Conservation (phyloP, 2,797 vertebrate species). For the Danio aesculapii region DNA sequence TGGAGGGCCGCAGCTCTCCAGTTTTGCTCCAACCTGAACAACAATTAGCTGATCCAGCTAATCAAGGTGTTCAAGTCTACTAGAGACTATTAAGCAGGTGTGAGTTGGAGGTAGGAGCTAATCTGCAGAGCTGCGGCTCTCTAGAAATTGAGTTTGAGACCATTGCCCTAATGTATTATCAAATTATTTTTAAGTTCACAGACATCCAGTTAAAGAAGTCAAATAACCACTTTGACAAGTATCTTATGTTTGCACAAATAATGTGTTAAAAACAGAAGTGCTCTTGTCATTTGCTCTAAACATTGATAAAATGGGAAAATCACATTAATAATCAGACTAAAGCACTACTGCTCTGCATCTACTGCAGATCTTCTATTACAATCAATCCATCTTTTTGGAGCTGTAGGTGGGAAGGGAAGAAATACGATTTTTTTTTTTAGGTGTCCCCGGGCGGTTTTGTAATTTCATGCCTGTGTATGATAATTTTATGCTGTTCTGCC, state of each 20-base stretch:
- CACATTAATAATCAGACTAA: neutral
- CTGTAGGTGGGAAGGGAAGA: slow-evolving; percentile 53
- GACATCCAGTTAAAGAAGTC: neutral
- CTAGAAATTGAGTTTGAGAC: too few relatives aligned
- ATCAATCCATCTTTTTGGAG: slow-evolving; percentile 67
- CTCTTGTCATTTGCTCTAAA: neutral
- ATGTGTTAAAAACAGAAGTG: neutral
- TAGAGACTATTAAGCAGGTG: too few relatives aligned
- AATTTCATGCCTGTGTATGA: slow-evolving; percentile 99
- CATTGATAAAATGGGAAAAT: neutral
- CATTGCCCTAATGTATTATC: too few relatives aligned
- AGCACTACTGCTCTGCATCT: neutral
- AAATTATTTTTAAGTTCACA: too few relatives aligned
- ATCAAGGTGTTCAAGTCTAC: too few relatives aligned
- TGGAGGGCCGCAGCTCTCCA: too few relatives aligned
- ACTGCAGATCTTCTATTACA: slow-evolving; percentile 62
- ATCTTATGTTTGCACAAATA: neutral
- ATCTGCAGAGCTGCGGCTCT: too few relatives aligned
- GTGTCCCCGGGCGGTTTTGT: slow-evolving; percentile 98
- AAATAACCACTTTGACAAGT: neutral
- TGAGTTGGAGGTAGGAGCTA: too few relatives aligned
- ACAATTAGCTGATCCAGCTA: too few relatives aligned
- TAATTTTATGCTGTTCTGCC: slow-evolving; percentile 99
- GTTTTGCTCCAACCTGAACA: too few relatives aligned
- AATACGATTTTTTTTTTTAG: slow-evolving; percentile 98